Evolutionary conservation across 1,140 invertebrate genomes (phyloP), one percentile per base, ranked within the genome.

Genomic region (Nilaparvata lugens): DNA sequence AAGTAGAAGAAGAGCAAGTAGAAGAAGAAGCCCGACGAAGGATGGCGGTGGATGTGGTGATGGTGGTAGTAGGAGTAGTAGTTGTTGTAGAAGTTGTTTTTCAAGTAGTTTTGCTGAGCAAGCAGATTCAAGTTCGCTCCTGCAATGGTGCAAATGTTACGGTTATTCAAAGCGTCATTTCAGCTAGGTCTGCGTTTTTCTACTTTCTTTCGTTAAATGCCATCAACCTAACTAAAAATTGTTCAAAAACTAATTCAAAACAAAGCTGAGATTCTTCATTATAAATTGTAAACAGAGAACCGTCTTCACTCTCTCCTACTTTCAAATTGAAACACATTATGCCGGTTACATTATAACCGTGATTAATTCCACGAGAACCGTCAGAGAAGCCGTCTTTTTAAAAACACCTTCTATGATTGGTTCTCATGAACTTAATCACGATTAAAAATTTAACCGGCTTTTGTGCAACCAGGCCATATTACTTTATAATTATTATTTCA

Each of bases 121-220:
- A 48, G 45, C 45, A 48, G 45, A 48, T 48, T 48, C 45, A 48
- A 48, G 45, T 19, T 18, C 45, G 21, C 16, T 23, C 45, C 45
- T 48, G 45, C 45, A 48, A 48, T 48, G 45, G 45, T 48, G 45
- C 21, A 48, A 48, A 48, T 48, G 45, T 48, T 48, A 48, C n/a
- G 45, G 21, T 48, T 48, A 48, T 19, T 48, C 21, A 48, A 48
- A 48, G 21, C 16, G 7, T 19, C 2, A 48, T 19, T 16, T 18
- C 16, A 18, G 6, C 45, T 48, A 48, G 16, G 14, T 23, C 45
- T 19, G 16, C 45, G 7, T 35, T 35, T 35, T 35, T 35, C 31
- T 35, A 35, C 31, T 6, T 35, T 35, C 31, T 35, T 35, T 35
- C 45, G 19, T 16, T 13, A 45, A 4, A 45, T n/a, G 19, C n/a